Conservation (phyloP, 2,888 invertebrate genomes). For the Caprella mutica region DNA sequence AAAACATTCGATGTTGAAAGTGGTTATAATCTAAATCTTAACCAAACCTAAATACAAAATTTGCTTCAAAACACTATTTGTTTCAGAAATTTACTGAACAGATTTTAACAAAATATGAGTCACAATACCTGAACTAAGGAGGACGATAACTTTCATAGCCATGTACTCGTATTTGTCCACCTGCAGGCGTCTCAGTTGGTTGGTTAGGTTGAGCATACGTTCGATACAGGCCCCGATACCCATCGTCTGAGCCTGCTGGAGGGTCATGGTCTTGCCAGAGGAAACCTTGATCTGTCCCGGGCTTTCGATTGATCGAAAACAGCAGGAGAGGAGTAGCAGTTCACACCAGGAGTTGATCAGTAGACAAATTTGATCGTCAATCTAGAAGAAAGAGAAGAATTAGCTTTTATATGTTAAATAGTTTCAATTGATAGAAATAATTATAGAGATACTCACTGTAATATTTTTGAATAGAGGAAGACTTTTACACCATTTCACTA, state of each 20-base stretch:
- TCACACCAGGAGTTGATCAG: slow-evolving; percentile 97
- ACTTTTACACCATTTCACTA: slow-evolving; percentile 97
- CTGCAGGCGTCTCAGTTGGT: slow-evolving; percentile 73
- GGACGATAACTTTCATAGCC: slow-evolving; percentile 86
- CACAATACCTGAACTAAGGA: slow-evolving; percentile 85
- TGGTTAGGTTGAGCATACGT: slow-evolving; percentile 86
- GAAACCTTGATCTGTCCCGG: slow-evolving; percentile 62
- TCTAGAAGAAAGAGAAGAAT: slow-evolving; percentile 50
- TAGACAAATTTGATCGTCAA: slow-evolving; percentile 93
- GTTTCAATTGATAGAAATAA: background rate
- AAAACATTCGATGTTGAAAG: background rate
- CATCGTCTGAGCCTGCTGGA: slow-evolving; percentile 57
- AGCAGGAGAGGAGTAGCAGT: slow-evolving; percentile 77
- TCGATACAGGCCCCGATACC: slow-evolving; percentile 61
- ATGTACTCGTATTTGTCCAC: slow-evolving; percentile 94
- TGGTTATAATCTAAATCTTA: too few species aligned
- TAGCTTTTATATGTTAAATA: too few species aligned
- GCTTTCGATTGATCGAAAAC: slow-evolving; percentile 81
- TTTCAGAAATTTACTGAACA: slow-evolving; percentile 34
- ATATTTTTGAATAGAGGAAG: slow-evolving; percentile 92
- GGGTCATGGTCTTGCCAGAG: slow-evolving; percentile 50
- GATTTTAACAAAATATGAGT: too few species aligned
- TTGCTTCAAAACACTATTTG: too few species aligned
- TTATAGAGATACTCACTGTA: slow-evolving; percentile 52
- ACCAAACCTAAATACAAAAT: too few species aligned